Base-by-base conservation (phyloP, 2,113 vertebrate genomes). In the Thinocorus orbignyianus region DNA sequence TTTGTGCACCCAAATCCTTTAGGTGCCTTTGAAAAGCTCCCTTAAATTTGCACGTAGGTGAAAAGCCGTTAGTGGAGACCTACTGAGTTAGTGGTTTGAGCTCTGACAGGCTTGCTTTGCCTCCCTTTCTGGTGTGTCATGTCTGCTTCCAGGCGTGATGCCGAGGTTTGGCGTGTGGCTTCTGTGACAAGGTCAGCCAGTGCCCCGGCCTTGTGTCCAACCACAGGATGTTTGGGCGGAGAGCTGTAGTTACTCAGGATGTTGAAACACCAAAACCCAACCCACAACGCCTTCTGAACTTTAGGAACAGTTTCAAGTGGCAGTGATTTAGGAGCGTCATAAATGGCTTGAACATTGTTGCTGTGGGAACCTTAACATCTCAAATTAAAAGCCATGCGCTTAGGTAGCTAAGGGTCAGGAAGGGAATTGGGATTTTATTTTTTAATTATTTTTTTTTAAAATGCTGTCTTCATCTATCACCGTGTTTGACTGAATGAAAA, bases 151-250 rank as follows among this genome's bases (percentile, higher is more conserved):
- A 71, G 81, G 44, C 39, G 28, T 3, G 46, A 12, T 1, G 0
- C 52, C 31, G 80, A 72, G 77, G 26, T 48, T 64, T 39, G 88
- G 37, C 20, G 26, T 13, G 23, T 42, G 12, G 42, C 71, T 79
- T 54, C 72, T 15, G 11, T 58, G 87, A 10, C 48, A 7, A 2
- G 24, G 77, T 22, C 71, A 37, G 83, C 12, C 20, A 28, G 57
- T 1, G 9, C 1, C 58, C 0, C 7, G 78, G 58, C 64, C 39
- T 42, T 2, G 2, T 13, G 49, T 28, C 55, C 4, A 2, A 1
- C 60, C 64, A 17, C 39, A 14, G 86, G 60, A 65, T 68, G 49
- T 48, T 62, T 86, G 79, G 42, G 7, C 22, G 70, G 28, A 24
- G 62, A 76, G 35, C 33, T 42, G 77, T 9, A 15, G 12, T 54